Evolutionary conservation across 2,113 vertebrate genomes (phyloP), one percentile per base, ranked within the genome.

Genomic region (Macquaria ambigua): DNA sequence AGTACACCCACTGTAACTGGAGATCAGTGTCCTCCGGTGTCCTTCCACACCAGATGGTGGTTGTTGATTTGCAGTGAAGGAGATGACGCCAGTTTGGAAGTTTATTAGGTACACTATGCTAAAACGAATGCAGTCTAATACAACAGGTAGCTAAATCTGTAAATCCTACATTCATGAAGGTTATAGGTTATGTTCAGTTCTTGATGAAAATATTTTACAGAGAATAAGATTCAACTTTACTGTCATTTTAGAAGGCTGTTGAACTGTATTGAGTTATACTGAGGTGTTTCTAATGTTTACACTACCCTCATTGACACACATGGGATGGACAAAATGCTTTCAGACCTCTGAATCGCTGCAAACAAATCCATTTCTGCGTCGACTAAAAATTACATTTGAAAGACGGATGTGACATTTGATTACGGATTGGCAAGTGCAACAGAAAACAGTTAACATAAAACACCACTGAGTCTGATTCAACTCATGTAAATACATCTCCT

Each of bases 401-500:
- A 56, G 23, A n/a, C 23, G 3, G 10, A n/a, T 12, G 10, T 25
- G 55, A 11, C 10, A 25, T n/a, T n/a, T 25, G n/a, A n/a, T 58
- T 31, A 31, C 28, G 28, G 56, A 59, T 28, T 28, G 56, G 5
- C 2, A 28, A 28, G 56, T 3, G 23, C 23, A 25, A 15, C 28
- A 59, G n/a, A 59, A 59, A 25, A 41, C 39, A 41, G 8, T 43
- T 43, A 10, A 43, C 39, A 39, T 39, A 34, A 41, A 41, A 25
- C 9, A 25, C 23, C 5, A 25, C n/a, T 21, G 3, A 63, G 34
- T 37, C 8, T 9, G 61, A 63, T 20, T 37, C 23, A 31, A 41
- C 11, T n/a, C 12, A 25, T 18, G 16, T 31, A 34, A 23, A 37
- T 39, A 23, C 5, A 5, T 43, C 0, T 66, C 11, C 94, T 92